Conservation (phyloP, 2,888 invertebrate genomes). For the Ceriagrion tenellum region DNA sequence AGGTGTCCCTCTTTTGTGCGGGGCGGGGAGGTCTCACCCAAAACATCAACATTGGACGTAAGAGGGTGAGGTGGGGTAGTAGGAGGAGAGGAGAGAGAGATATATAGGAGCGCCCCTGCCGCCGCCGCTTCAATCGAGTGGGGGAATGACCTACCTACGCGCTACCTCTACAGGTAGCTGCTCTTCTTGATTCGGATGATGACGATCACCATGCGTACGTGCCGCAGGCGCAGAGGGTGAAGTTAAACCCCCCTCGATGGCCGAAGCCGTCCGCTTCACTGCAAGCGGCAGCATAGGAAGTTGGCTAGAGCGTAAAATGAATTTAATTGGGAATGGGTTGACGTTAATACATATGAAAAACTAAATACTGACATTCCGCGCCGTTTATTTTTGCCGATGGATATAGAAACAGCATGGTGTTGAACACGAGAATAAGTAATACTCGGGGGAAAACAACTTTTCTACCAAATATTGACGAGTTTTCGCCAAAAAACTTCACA, state of each 20-base stretch:
- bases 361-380: no score
- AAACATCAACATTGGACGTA: conserved; percentile 64
- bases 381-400: no score
- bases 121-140: conserved; percentile 37
- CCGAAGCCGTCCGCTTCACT: not conserved
- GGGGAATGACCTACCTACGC: conserved; percentile 67
- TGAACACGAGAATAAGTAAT: no score
- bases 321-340: no score
- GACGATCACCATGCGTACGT: not conserved
- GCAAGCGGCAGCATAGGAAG: not conserved
- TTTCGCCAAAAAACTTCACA: no score
- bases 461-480: no score
- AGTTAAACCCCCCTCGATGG: not conserved
- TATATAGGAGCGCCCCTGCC: not conserved
- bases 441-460: no score
- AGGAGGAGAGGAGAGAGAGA: not conserved
- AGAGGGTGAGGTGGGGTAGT: not conserved
- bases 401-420: no score
- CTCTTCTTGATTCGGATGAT: not conserved
- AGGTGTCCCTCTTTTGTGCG: not conserved
- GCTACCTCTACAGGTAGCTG: conserved; percentile 62
- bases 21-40: conserved; percentile 40
- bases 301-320: no score
- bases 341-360: no score
- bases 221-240: not conserved